phyloP scores from a whole-genome alignment of 2,888 invertebrate genomes.

The Calameuta pallipes region DNA sequence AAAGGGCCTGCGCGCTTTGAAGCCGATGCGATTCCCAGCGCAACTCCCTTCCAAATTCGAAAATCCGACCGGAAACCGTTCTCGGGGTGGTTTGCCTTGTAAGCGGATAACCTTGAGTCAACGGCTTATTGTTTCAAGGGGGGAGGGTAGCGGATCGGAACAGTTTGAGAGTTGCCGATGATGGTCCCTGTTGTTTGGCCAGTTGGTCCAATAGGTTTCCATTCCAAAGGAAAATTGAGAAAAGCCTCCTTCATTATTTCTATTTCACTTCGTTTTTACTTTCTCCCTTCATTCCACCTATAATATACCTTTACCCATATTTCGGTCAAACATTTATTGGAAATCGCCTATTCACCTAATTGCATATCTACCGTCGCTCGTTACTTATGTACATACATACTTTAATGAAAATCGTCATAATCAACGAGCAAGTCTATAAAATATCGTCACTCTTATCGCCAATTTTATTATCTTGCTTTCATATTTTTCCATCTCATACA shows the following conservation, averaged over 20 bases:
- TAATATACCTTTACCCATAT: background rate
- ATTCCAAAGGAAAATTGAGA: constrained; percentile 10
- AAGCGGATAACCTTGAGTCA: constrained; percentile 65
- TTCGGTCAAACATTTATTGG: background rate
- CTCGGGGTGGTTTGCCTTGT: constrained; percentile 58
- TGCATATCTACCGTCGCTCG: background rate
- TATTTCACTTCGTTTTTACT: background rate
- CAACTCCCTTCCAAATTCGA: constrained; percentile 45
- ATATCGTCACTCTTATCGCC: background rate
- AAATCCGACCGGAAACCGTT: constrained; percentile 41
- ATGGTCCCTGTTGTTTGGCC: constrained; percentile 49
- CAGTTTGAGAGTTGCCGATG: constrained; percentile 50
- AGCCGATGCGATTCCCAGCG: constrained; percentile 41
- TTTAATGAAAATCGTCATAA: background rate
- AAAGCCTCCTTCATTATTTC: background rate
- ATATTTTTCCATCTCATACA: background rate
- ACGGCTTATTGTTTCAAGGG: constrained; percentile 62
- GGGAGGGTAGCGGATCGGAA: constrained; percentile 43
- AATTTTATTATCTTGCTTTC: background rate
- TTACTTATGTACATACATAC: background rate
- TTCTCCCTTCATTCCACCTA: background rate
- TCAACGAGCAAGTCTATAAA: background rate
- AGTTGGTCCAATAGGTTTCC: constrained; percentile 47
- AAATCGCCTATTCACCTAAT: background rate
- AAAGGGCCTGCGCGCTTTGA: constrained; percentile 36